Evolutionary conservation across 2,797 vertebrate species (phyloP).

Genomic region (Pipistrellus pygmaeus): DNA sequence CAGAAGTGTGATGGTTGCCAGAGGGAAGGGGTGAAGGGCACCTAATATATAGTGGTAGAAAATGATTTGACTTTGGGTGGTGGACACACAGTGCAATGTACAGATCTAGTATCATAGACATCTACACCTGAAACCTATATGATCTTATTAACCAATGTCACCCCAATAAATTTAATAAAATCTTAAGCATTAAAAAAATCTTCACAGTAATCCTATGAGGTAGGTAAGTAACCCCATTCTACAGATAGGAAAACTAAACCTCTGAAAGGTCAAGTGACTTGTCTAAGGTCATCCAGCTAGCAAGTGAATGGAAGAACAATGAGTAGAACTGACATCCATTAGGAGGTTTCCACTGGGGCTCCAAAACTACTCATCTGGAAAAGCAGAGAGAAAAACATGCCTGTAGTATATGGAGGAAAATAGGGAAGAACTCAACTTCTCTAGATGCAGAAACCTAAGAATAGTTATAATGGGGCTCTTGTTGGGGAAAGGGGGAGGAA

Average conservation of each 20-base stretch:
- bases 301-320: conserved; percentile 5
- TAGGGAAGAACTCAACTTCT: neutral
- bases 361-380: conserved; percentile 41
- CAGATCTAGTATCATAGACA: neutral
- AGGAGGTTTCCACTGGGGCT: neutral
- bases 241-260: conserved; percentile 26
- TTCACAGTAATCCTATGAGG: conserved; percentile 16
- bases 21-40: neutral
- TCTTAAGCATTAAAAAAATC: neutral
- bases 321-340: neutral
- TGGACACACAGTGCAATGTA: neutral
- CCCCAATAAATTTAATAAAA: neutral
- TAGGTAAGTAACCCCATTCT: neutral
- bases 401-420: neutral
- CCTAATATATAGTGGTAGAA: neutral
- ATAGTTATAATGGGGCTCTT: neutral
- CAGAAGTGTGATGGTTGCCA: neutral
- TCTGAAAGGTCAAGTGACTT: conserved; percentile 43
- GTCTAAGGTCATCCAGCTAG: conserved; percentile 4
- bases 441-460: neutral
- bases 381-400: conserved; percentile 33
- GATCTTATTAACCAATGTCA: neutral
- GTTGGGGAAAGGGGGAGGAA: neutral
- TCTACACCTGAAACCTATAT: neutral
- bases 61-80: neutral